Percentiles rank a stretch among this genome's conserved stretches.
Evolutionary conservation across 2,113 vertebrate genomes (phyloP).

Genomic region (Aix galericulata): DNA sequence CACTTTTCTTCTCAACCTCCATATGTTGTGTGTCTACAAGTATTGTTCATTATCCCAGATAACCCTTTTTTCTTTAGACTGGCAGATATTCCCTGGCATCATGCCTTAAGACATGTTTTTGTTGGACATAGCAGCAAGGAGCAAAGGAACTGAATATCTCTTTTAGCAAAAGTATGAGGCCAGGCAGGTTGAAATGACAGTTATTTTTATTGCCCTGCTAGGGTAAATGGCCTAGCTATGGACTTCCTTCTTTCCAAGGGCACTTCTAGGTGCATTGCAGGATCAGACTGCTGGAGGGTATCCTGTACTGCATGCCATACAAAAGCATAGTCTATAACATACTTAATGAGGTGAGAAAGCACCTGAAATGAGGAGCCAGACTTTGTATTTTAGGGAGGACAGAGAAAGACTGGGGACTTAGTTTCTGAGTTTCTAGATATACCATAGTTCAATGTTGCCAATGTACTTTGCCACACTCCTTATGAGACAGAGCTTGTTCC

Average conservation of each 20-base stretch:
- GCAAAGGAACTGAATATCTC: neutral
- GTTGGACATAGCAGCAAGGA: neutral
- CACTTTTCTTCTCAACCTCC: neutral
- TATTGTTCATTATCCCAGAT: neutral
- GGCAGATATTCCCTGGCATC: neutral
- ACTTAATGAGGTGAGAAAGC: neutral
- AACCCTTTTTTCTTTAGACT: neutral
- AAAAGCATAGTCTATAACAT: neutral
- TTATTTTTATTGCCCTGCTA: neutral
- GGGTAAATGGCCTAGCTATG: neutral
- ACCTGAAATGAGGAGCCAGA: neutral
- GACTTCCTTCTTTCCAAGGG: neutral
- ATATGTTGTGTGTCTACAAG: neutral
- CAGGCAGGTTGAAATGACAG: neutral
- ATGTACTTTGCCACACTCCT: neutral
- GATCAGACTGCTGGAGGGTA: neutral
- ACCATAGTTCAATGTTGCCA: neutral
- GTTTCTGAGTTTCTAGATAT: neutral
- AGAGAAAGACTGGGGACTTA: neutral
- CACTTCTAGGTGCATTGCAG: neutral
- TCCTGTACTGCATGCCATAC: accelerated
- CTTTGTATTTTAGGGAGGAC: neutral
- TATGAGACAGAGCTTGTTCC: neutral
- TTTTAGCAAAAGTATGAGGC: neutral
- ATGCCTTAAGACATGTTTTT: neutral